These are phyloP conservation scores for Cervus canadensis DNA, from an alignment of 2,113 vertebrate genomes.

Conservation along the genomic window DNA sequence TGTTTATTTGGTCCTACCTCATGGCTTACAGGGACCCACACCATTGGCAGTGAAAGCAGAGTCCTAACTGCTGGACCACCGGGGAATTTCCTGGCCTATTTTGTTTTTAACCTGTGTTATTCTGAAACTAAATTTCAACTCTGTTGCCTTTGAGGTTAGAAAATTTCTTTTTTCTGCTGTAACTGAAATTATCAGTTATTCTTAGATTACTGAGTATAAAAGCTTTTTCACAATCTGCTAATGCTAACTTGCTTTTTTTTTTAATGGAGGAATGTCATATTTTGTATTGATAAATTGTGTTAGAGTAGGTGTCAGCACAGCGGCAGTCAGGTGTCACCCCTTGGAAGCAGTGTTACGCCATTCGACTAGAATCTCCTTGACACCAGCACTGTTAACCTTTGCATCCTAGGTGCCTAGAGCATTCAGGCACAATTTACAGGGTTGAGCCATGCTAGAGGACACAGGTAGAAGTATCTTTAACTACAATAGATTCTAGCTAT, in stretches of 20 bases:
- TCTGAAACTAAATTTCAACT: slow-evolving; percentile 70
- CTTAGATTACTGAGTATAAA: slow-evolving; percentile 71
- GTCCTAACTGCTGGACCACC: not conserved
- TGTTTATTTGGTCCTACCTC: not conserved
- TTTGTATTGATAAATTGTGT: slow-evolving; percentile 75
- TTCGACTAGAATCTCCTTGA: not conserved
- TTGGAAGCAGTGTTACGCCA: not conserved
- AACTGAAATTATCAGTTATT: slow-evolving; percentile 64
- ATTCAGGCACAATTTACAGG: not conserved
- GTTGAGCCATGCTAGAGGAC: not conserved
- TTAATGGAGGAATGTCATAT: slow-evolving; percentile 62
- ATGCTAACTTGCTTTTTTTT: slow-evolving; percentile 72
- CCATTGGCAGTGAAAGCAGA: not conserved
- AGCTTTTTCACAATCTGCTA: slow-evolving; percentile 69
- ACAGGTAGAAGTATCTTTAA: not conserved
- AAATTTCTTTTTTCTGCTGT: slow-evolving; percentile 63
- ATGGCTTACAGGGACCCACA: not conserved
- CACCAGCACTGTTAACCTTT: not conserved
- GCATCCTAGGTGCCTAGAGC: not conserved
- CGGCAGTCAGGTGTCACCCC: slow-evolving; percentile 11
- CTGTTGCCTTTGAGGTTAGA: slow-evolving; percentile 71
- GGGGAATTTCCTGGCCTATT: slow-evolving; percentile 1
- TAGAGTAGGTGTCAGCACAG: slow-evolving; percentile 54
- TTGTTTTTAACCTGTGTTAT: slow-evolving; percentile 43
- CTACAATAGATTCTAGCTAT: not conserved